Evolutionary conservation across 2,113 vertebrate genomes (phyloP).

Genomic region (Phyllostomus hastatus): DNA sequence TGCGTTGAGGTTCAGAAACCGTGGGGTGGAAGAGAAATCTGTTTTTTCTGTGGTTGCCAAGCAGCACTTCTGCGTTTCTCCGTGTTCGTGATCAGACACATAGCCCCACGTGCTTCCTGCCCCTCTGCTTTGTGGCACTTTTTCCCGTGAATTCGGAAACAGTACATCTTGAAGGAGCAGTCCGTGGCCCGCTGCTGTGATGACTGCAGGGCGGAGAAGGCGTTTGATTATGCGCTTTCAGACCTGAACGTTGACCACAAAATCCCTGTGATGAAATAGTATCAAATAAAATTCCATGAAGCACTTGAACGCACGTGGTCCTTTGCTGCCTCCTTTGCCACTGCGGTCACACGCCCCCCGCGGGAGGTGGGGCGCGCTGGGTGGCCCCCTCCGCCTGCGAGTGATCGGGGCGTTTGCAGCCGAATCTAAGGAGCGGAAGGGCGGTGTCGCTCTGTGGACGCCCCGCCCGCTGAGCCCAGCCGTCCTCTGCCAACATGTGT

Average conservation of each 20-base stretch:
- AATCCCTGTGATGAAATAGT: conserved; percentile 33
- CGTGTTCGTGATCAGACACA: conserved; percentile 68
- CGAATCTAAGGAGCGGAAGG: background rate
- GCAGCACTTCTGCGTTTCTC: conserved; percentile 69
- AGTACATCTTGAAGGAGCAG: conserved; percentile 33
- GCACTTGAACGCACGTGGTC: conserved; percentile 25
- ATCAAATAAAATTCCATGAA: conserved; percentile 72
- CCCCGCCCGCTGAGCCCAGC: background rate
- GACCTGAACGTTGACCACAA: conserved; percentile 45
- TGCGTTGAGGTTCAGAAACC: conserved; percentile 43
- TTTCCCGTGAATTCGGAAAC: conserved; percentile 59
- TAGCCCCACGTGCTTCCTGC: conserved; percentile 43
- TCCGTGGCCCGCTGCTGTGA: conserved; percentile 47
- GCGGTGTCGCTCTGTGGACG: background rate
- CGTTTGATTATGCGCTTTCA: conserved; percentile 59
- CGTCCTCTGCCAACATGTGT: background rate
- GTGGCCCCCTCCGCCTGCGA: background rate
- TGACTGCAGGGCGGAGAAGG: conserved; percentile 41
- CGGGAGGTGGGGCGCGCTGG: background rate
- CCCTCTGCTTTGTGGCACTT: conserved; percentile 45
- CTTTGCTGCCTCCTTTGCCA: conserved; percentile 42
- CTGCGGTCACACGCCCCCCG: background rate
- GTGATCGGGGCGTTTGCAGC: background rate
- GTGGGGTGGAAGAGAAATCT: conserved; percentile 54
- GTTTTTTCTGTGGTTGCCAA: conserved; percentile 62